Conservation (phyloP, 1,140 invertebrate genomes). For the Nasonia giraulti region DNA sequence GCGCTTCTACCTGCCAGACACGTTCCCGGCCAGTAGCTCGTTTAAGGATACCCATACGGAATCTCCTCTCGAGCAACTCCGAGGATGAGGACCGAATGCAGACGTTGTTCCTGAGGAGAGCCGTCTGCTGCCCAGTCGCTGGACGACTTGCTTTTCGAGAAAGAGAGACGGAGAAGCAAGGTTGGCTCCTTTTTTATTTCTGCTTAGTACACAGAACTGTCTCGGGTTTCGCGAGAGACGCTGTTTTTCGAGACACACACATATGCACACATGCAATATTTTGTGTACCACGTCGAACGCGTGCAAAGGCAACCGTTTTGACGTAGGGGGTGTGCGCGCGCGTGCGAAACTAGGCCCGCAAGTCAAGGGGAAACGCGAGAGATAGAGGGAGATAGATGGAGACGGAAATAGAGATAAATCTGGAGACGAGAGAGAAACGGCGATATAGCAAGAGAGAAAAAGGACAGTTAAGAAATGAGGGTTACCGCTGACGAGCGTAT, state of each 20-base stretch:
- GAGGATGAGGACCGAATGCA: too few species aligned
- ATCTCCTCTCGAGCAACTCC: too few species aligned
- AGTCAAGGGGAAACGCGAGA: not conserved
- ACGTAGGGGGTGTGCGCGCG: not conserved
- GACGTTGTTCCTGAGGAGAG: too few species aligned
- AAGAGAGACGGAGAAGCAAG: not conserved
- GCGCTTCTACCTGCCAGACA: not conserved
- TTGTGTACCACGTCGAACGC: not conserved
- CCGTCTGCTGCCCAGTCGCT: too few species aligned
- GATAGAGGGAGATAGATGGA: not conserved
- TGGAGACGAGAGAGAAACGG: not conserved
- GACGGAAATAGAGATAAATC: constrained; percentile 29
- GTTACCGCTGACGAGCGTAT: too few species aligned
- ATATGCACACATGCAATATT: not conserved
- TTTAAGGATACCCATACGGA: too few species aligned
- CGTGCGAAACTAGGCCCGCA: not conserved
- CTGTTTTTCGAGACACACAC: not conserved
- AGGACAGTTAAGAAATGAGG: constrained; percentile 24
- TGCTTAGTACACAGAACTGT: not conserved
- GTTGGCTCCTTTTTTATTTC: not conserved
- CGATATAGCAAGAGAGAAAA: not conserved
- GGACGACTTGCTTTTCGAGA: too few species aligned
- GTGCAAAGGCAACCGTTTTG: not conserved
- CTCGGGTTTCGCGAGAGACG: not conserved
- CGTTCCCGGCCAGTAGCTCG: not conserved